These are phyloP conservation scores for Lutjanus argentimaculatus DNA, from an alignment of 2,797 vertebrate species.

Conservation along the genomic window DNA sequence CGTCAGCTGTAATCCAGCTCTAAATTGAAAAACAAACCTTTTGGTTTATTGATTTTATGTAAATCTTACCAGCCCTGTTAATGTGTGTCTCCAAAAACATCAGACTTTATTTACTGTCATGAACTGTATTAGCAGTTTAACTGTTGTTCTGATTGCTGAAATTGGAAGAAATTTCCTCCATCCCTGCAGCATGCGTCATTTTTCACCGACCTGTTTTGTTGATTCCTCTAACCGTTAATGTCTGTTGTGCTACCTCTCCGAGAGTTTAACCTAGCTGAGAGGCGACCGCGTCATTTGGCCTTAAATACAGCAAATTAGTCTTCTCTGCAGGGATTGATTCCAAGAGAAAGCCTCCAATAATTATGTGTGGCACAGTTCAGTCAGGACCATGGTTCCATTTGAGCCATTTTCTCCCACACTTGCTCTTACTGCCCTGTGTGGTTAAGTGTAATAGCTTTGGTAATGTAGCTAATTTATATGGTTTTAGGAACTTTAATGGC, in stretches of 20 bases:
- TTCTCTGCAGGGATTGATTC: not conserved
- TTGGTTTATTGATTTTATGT: not conserved
- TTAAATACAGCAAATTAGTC: conserved; percentile 21
- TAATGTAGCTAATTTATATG: not conserved
- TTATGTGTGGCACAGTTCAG: not conserved
- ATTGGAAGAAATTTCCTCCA: not conserved
- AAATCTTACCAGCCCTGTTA: not conserved
- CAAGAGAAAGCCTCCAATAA: conserved; percentile 11
- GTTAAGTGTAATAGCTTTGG: conserved; percentile 20
- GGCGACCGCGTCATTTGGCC: not conserved
- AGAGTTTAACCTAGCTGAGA: not conserved
- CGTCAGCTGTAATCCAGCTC: not conserved
- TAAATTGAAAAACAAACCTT: not conserved
- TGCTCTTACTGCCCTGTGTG: not conserved
- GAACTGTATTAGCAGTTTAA: not conserved
- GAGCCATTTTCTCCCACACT: conserved; percentile 24
- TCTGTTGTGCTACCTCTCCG: not conserved
- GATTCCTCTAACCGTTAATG: not conserved
- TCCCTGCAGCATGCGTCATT: not conserved
- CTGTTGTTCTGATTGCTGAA: not conserved
- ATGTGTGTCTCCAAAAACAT: not conserved
- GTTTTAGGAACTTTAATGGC: not conserved
- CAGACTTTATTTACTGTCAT: not conserved
- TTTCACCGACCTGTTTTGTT: not conserved
- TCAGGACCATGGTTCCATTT: conserved; percentile 23